Base-by-base conservation (phyloP, 2,888 invertebrate species). In the Pristionchus arcanus region DNA sequence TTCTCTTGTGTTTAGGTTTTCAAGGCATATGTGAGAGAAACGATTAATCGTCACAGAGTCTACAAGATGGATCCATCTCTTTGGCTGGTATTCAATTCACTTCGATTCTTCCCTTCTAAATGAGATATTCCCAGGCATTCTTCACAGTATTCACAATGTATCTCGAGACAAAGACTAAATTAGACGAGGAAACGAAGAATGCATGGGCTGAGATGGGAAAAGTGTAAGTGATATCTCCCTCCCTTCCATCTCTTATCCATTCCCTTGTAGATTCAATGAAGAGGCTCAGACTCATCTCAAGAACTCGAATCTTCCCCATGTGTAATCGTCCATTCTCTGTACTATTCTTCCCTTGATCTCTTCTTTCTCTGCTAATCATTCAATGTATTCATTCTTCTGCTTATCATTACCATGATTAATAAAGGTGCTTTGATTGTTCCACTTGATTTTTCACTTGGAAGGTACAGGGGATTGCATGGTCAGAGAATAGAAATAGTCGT, bases 61-160 rank as follows among this genome's bases (percentile, higher is more conserved):
- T 95, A 91, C 93, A 95, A 95, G 90, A 94, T 94, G 94, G 94
- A 94, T 66, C 93, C 94, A 16, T 91, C 92, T n/a, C 91, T 94
- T 53, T 94, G 94, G 94, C 90, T 90, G 90, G 94, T 93, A 87
- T 81, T 90, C 31, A 19, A 13, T 21, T 25, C n/a, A n/a, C n/a
- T 49, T 21, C 2, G 15, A 2, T 25, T 81, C 11, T 53, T 21
- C 37, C 15, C 21, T 4, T 66, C 55, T n/a, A 19, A 7, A 4
- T 86, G 13, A 0, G 15, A 28, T 21, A 15, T 16, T 86, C 91
- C 63, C 63, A 94, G 92, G 94, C 94, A 2, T 94, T 94, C 91
- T 94, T 93, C 92, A 92, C 92, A 63, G 94, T 94, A 34, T 94
- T 91, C 90, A 90, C 90, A 28, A 94, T 93, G 74, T 94, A 92